Percentiles rank a stretch among this genome's conserved stretches.
Evolutionary conservation across 2,888 invertebrate genomes (phyloP).

Genomic region (Atethmia centrago): DNA sequence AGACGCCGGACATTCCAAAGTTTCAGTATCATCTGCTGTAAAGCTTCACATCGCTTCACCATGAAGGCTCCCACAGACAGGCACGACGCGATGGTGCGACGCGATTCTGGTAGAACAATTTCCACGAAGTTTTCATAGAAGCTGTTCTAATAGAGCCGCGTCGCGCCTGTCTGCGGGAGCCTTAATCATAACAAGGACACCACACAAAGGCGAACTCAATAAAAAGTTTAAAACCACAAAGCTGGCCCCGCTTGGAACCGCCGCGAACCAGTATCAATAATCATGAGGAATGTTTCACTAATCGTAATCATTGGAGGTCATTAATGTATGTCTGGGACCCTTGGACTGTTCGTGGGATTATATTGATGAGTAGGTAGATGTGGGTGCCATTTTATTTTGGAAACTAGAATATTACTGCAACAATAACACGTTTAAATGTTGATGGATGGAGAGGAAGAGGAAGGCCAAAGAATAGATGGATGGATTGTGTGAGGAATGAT

Average conservation of each 20-base stretch:
- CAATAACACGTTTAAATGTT: background rate
- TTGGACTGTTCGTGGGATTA: slow-evolving; percentile 48
- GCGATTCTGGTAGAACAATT: too few relatives aligned
- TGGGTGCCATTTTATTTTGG: background rate
- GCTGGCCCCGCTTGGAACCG: slow-evolving; percentile 31
- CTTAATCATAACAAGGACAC: background rate
- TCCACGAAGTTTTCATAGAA: too few relatives aligned
- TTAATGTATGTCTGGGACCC: slow-evolving; percentile 50
- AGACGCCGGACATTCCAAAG: background rate
- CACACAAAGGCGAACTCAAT: slow-evolving; percentile 32
- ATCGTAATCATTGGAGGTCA: slow-evolving; percentile 51
- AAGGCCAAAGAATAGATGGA: background rate
- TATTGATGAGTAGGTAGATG: slow-evolving; percentile 41
- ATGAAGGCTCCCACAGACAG: too few relatives aligned
- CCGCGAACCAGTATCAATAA: slow-evolving; percentile 54
- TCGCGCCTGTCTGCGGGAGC: too few relatives aligned
- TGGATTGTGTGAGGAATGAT: background rate
- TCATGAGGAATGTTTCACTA: slow-evolving; percentile 56
- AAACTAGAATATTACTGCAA: background rate
- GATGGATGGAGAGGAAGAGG: background rate
- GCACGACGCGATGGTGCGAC: too few relatives aligned
- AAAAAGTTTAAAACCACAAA: slow-evolving; percentile 45
- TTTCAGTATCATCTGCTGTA: background rate
- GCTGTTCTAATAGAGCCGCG: too few relatives aligned
- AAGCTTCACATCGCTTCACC: background rate